A percentile compares a stretch with the other conserved stretches of the same genome.
Conservation (phyloP, 2,113 vertebrate genomes). For the Emberiza fucata region DNA sequence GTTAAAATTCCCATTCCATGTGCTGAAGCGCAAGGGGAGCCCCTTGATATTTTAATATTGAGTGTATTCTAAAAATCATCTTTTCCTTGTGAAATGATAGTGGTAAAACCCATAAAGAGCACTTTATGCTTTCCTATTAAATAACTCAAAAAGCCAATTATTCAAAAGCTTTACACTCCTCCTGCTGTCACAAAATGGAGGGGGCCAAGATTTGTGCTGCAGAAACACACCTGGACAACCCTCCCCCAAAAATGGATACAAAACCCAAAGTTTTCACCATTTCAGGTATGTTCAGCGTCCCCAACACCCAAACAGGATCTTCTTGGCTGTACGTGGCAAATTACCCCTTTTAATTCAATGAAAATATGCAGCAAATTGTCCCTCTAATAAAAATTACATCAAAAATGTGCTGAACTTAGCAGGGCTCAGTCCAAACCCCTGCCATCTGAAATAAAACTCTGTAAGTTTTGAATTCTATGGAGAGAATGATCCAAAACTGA, state of each 20-base stretch:
- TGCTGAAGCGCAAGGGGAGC: not conserved
- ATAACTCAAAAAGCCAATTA: not conserved
- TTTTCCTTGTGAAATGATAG: accelerated
- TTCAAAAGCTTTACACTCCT: not conserved
- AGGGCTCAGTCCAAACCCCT: not conserved
- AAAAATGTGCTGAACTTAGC: not conserved
- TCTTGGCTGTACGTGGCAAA: not conserved
- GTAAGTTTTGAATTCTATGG: accelerated
- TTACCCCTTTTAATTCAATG: not conserved
- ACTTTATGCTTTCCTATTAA: not conserved
- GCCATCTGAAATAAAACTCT: not conserved
- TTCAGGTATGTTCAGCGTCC: accelerated
- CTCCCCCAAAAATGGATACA: accelerated
- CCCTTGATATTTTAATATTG: not conserved
- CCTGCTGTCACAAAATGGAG: accelerated
- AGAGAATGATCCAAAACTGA: not conserved
- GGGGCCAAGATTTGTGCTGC: not conserved
- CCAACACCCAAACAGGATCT: not conserved
- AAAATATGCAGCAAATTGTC: not conserved
- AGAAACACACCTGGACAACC: not conserved
- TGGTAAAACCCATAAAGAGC: not conserved
- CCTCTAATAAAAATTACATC: accelerated
- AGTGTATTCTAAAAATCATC: not conserved
- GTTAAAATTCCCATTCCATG: not conserved
- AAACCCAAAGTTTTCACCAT: not conserved